A percentile compares a stretch with the other conserved stretches of the same genome.
Conservation (phyloP, 2,797 vertebrate genomes). For the Pantherophis vulpinus region DNA sequence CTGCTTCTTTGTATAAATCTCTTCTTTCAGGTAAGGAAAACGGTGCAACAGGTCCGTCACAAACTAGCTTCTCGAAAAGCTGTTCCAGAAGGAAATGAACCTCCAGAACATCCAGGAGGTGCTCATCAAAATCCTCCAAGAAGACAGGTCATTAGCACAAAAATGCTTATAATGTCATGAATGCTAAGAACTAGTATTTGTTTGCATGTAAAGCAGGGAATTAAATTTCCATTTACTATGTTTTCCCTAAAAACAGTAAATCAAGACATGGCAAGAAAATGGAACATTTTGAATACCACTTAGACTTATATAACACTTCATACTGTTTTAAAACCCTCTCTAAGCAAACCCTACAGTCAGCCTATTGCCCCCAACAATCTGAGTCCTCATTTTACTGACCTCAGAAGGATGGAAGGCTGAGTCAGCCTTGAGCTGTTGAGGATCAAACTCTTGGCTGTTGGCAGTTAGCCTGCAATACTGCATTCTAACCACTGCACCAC, state of each 20-base stretch:
- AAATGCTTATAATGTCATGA: neutral
- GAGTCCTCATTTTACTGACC: neutral
- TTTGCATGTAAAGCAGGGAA: neutral
- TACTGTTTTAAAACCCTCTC: neutral
- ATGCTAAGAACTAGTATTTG: neutral
- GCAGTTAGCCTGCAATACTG: neutral
- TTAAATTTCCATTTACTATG: neutral
- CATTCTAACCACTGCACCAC: neutral
- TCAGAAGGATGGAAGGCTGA: neutral
- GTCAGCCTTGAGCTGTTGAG: neutral
- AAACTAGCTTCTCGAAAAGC: constrained; percentile 80
- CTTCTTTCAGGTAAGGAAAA: constrained; percentile 73
- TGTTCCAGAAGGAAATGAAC: constrained; percentile 42
- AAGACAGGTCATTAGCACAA: too few relatives aligned
- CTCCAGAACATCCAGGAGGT: constrained; percentile 67
- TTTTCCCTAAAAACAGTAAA: neutral
- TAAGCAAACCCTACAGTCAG: neutral
- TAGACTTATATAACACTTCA: neutral
- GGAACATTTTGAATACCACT: neutral
- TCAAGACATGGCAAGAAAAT: neutral
- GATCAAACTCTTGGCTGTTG: neutral
- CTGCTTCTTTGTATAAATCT: constrained; percentile 9
- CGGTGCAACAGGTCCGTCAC: constrained; percentile 77
- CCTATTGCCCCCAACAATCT: neutral
- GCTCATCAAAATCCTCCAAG: constrained; percentile 65